Evolutionary conservation across 2,888 invertebrate genomes (phyloP).

Genomic region (Leucophenga maculata): DNA sequence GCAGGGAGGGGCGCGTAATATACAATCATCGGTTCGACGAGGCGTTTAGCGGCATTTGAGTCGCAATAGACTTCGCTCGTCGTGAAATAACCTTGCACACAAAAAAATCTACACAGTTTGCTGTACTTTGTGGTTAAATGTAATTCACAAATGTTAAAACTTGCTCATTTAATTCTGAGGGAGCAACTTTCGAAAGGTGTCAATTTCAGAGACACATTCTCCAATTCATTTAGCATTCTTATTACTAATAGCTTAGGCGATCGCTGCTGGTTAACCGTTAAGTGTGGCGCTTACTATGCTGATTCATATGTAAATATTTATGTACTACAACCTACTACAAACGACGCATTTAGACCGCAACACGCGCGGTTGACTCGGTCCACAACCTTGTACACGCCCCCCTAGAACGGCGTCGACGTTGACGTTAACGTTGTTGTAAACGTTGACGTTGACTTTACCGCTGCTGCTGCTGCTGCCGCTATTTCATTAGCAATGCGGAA

Average conservation of each 20-base stretch:
- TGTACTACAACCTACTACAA: too few species aligned
- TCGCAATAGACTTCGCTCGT: not conserved
- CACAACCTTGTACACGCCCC: constrained; percentile 18
- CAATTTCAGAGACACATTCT: not conserved
- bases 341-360: constrained; percentile 14
- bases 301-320: too few species aligned
- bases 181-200: constrained; percentile 4
- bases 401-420: not conserved
- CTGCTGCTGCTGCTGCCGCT: constrained; percentile 6
- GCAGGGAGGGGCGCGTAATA: too few species aligned
- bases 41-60: too few species aligned
- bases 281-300: not conserved
- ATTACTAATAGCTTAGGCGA: not conserved
- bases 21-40: too few species aligned
- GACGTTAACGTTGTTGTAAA: not conserved
- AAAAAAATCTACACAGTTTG: not conserved
- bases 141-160: not conserved
- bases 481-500: not conserved
- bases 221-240: constrained; percentile 3
- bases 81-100: not conserved
- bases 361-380: not conserved
- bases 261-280: not conserved
- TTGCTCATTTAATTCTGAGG: not conserved
- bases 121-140: too few species aligned
- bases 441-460: not conserved